A percentile compares a stretch with the other conserved stretches of the same genome.
These are phyloP conservation scores for Pseudopleuronectes americanus DNA, from an alignment of 2,797 vertebrate species.

Conservation along the genomic window DNA sequence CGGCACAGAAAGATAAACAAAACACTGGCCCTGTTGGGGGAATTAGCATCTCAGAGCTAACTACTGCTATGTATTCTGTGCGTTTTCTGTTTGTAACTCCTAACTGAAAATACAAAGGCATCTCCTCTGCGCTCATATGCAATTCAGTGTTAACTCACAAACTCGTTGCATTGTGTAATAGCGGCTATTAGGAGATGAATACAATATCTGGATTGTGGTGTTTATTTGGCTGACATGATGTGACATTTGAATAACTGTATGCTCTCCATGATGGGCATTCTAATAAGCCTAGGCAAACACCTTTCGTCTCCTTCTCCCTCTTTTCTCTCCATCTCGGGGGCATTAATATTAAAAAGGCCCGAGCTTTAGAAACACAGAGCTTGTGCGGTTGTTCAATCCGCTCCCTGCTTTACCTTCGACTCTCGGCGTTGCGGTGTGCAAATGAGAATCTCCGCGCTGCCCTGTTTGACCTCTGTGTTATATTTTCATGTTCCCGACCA, in stretches of 20 bases:
- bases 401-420: constrained; percentile 66
- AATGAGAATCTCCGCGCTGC: constrained; percentile 78
- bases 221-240: constrained; percentile 81
- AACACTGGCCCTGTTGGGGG: constrained; percentile 41
- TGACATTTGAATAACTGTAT: constrained; percentile 82
- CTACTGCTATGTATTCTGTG: constrained; percentile 16
- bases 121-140: constrained; percentile 25
- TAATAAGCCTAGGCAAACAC: constrained; percentile 82
- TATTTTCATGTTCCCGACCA: constrained; percentile 77
- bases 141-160: constrained; percentile 53
- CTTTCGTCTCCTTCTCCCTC: constrained; percentile 52
- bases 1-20: constrained; percentile 76
- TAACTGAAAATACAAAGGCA: constrained; percentile 39
- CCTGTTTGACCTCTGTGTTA: constrained; percentile 78
- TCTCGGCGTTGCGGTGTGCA: constrained; percentile 65
- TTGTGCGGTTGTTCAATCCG: constrained; percentile 55
- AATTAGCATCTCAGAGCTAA: constrained; percentile 63
- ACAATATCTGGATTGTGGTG: constrained; percentile 71
- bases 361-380: constrained; percentile 69
- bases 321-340: constrained; percentile 63
- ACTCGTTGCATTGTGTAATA: constrained; percentile 71
- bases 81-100: constrained; percentile 21
- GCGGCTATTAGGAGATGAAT: constrained; percentile 76
- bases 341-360: constrained; percentile 82
- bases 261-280: constrained; percentile 77